Evolutionary conservation across 2,888 invertebrate genomes (phyloP), one percentile per base, ranked within the genome.

Genomic region (Cepaea hortensis): DNA sequence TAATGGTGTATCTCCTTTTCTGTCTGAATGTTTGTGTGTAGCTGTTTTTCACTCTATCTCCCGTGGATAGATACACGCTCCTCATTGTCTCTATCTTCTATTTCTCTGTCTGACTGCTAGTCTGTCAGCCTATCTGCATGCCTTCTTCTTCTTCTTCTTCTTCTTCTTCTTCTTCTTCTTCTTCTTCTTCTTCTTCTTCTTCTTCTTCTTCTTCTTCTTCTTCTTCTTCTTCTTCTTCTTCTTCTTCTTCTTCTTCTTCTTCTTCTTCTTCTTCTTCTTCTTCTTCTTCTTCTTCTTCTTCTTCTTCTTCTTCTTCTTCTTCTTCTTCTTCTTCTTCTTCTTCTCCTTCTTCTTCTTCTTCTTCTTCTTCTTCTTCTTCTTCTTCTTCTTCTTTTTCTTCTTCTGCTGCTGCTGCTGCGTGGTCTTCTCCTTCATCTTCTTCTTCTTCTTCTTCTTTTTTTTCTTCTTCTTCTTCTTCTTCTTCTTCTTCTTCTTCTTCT

Each of bases 41-140:
- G 70, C 20, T 83, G 35, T 82, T 70, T 82, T 48, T 82, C 70
- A 35, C 82, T 82, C 48, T 83, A 6, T 83, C 83, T 83, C 50
- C 72, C 83, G 48, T 48, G 70, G 50, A 48, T 68, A 35, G 1
- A 35, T 81, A 62, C 65, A 50, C 65, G 65, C 35, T 68, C 65
- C 81, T 68, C 70, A n/a, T 23, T 3, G n/a, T 62, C 81, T 75
- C 5, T 35, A 9, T 81, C 81, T 65, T 46, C 46, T 46, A 7
- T 75, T 35, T 46, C 23, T 75, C 5, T 75, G 4, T 46, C 75
- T 75, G 23, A 6, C 35, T 46, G 5, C 15, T 23, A n/a, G 23
- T 75, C 75, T 75, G 23, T 23, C 35, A 35, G 35, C 35, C 35
- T 35, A 35, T 35, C 35, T 72, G 7, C 9, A 72, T n/a, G 4